Evolutionary conservation across 23 tunicate genomes (phyloP), one percentile per base, ranked within the genome.

Genomic region (Ascidia mentula): DNA sequence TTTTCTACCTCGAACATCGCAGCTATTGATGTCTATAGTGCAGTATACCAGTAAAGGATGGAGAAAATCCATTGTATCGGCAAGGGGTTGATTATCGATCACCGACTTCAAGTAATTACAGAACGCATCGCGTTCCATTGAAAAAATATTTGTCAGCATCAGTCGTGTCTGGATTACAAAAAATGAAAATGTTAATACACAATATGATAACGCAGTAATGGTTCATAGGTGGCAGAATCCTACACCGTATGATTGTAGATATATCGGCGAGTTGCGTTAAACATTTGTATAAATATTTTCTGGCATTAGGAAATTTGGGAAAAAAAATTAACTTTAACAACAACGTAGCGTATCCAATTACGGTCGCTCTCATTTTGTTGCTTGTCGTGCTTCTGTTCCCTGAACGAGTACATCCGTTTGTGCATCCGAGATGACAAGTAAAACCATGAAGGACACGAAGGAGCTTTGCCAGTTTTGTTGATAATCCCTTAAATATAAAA

Each of bases 31-130:
- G 18, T 92, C 97, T 0, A 77, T 73, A 18, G 22, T 65, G 59
- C 97, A 92, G 74, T 71, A 82, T 15, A 75, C 45, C 6, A 87
- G 65, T 12, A 92, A 42, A n/a, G 86, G 37, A 59, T 92, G 97
- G 4, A 92, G 46, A 39, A 92, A 61, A 40, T 92, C 86, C 59
- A 83, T 59, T 24, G 60, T 53, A 15, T 79, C 77, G 24, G 38
- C 69, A 34, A 92, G 42, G 8, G 88, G 37, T 22, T 46, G 75
- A 5, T 31, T 78, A 26, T 38, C n/a, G 42, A 92, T 24, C 17
- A 87, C 53, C 17, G 36, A 31, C 22, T 75, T 73, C 20, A 92
- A 18, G 70, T 84, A 72, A 8, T 80, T 45, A 13, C 45, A 24
- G 73, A 79, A 77, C 36, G 69, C 33, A 34, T 75, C 69, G 36